phyloP scores from a whole-genome alignment of 2,888 invertebrate species.

The Limnephilus rhombicus region DNA sequence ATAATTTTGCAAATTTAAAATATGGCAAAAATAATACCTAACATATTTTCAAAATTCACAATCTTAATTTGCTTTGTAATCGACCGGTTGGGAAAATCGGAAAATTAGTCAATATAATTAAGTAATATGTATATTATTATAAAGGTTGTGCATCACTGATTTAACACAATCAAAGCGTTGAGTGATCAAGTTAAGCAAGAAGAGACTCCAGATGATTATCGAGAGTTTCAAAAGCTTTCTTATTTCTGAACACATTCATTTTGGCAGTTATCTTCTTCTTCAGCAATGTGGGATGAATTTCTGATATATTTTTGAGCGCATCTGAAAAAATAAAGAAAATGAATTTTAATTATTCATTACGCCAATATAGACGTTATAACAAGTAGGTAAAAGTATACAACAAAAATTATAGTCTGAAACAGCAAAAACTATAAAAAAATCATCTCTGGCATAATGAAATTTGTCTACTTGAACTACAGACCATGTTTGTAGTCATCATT shows the following conservation, averaged over 20 bases:
- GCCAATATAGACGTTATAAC: neutral
- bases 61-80: no score
- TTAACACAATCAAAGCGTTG: neutral
- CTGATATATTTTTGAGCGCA: slow-evolving; percentile 76
- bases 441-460: no score
- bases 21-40: no score
- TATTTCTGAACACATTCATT: slow-evolving; percentile 80
- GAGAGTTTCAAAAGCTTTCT: slow-evolving; percentile 72
- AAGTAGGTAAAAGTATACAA: neutral
- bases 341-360: neutral
- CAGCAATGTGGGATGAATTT: slow-evolving; percentile 77
- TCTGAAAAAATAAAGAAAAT: slow-evolving; percentile 72
- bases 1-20: no score
- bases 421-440: no score
- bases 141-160: neutral
- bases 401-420: neutral
- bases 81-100: neutral
- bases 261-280: slow-evolving; percentile 80
- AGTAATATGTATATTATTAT: neutral
- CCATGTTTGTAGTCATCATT: no score
- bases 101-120: neutral
- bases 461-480: no score
- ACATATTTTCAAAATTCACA: no score
- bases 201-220: slow-evolving; percentile 65
- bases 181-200: neutral